Percentiles rank a stretch among this genome's conserved stretches.
Conservation (phyloP, 2,888 invertebrate species). For the Drosophila flavopinicola region DNA sequence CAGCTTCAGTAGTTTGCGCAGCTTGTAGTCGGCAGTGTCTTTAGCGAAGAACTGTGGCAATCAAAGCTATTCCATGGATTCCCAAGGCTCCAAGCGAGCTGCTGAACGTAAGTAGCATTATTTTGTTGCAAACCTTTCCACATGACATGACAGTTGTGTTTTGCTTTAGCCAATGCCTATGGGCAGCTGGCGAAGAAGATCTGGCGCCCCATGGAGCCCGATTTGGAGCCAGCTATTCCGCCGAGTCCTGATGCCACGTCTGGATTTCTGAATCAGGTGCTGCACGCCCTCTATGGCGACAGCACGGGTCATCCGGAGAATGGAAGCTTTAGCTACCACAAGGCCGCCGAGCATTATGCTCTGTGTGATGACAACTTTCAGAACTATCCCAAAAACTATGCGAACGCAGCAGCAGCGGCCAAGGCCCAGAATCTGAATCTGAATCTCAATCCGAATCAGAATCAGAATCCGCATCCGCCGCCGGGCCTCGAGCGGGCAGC, state of each 20-base stretch:
- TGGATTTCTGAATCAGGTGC: constrained; percentile 65
- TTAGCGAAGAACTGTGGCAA: background rate
- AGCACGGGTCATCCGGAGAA: constrained; percentile 67
- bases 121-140: background rate
- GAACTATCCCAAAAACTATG: background rate
- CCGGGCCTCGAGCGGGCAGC: too few species aligned
- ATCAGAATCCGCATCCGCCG: constrained; percentile 47
- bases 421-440: constrained; percentile 29
- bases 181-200: constrained; percentile 51
- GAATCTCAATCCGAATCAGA: constrained; percentile 28
- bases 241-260: background rate
- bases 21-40: background rate
- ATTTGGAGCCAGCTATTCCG: background rate
- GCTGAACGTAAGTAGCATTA: constrained; percentile 21
- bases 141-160: background rate
- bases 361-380: constrained; percentile 66
- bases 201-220: constrained; percentile 41
- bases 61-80: constrained; percentile 20
- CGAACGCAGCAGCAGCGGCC: background rate
- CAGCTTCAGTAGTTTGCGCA: background rate
- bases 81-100: constrained; percentile 29
- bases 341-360: constrained; percentile 82
- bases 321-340: constrained; percentile 69
- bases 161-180: constrained; percentile 36
- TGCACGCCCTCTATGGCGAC: constrained; percentile 71